phyloP scores from a whole-genome alignment of 2,113 vertebrate species.

The Anarrhichthys ocellatus region DNA sequence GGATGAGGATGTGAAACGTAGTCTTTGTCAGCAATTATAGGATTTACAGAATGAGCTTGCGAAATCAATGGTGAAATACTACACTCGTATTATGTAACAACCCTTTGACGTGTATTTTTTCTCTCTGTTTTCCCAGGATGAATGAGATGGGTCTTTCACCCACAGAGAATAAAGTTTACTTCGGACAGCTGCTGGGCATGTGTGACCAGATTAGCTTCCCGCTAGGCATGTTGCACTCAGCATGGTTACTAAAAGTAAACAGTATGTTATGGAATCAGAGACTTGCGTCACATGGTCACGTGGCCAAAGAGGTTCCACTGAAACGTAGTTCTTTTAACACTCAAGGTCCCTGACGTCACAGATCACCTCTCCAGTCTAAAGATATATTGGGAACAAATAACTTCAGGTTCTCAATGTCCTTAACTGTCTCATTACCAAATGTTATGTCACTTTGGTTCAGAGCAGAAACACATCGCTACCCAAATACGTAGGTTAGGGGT shows the following conservation, averaged over 20 bases:
- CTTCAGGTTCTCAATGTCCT: background rate
- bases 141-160: conserved; percentile 89
- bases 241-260: conserved; percentile 51
- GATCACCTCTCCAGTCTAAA: background rate
- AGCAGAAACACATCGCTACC: background rate
- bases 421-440: background rate
- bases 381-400: conserved; percentile 27
- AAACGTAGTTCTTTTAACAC: background rate
- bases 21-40: conserved; percentile 3
- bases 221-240: conserved; percentile 83
- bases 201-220: conserved; percentile 98
- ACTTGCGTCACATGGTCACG: conserved; percentile 39
- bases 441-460: background rate
- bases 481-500: background rate
- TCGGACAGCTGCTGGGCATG: conserved; percentile 97
- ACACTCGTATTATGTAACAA: conserved; percentile 28
- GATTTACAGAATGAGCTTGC: background rate
- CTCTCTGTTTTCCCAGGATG: conserved; percentile 85
- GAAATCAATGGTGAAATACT: background rate
- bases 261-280: conserved; percentile 6
- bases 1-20: background rate
- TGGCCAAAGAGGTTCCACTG: background rate
- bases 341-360: conserved; percentile 14
- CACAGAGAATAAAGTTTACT: conserved; percentile 90
- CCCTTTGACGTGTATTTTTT: background rate